Evolutionary conservation across 2,888 invertebrate genomes (phyloP).

Genomic region (Phyto melanocephala): DNA sequence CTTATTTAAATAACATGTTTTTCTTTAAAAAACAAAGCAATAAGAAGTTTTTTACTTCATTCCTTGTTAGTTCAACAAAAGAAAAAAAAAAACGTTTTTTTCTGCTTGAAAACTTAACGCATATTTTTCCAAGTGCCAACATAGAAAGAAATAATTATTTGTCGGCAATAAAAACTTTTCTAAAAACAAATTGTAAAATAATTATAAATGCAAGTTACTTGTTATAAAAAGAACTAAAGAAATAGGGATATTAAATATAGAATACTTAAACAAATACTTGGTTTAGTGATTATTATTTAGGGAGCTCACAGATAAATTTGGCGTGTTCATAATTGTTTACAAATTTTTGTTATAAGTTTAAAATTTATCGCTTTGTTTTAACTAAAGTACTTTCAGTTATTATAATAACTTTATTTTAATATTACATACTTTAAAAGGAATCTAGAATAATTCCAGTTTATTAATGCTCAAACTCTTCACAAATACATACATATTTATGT

Average conservation of each 20-base stretch:
- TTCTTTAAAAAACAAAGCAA: slow-evolving; percentile 10
- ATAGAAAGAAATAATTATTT: slow-evolving; percentile 56
- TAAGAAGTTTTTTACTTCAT: slow-evolving; percentile 20
- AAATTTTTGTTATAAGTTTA: no score
- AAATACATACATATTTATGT: no score
- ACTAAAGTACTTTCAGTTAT: no score
- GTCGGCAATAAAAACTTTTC: slow-evolving; percentile 55
- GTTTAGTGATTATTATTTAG: neutral
- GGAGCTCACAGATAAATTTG: neutral
- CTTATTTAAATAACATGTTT: neutral
- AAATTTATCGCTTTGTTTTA: no score
- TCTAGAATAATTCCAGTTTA: no score
- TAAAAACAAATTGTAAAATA: slow-evolving; percentile 2
- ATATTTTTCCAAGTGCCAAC: slow-evolving; percentile 63
- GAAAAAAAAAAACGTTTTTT: neutral
- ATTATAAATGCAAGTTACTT: slow-evolving; percentile 1
- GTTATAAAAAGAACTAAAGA: slow-evolving; percentile 17
- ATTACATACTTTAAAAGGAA: no score
- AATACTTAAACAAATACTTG: neutral
- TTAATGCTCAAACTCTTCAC: no score
- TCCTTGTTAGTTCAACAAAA: slow-evolving; percentile 2
- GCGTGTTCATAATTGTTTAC: neutral
- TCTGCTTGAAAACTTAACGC: slow-evolving; percentile 48
- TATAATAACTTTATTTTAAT: no score
- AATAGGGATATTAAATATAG: slow-evolving; percentile 68